Base-by-base conservation (phyloP, 1,140 invertebrate genomes). In the Hyphantria cunea region DNA sequence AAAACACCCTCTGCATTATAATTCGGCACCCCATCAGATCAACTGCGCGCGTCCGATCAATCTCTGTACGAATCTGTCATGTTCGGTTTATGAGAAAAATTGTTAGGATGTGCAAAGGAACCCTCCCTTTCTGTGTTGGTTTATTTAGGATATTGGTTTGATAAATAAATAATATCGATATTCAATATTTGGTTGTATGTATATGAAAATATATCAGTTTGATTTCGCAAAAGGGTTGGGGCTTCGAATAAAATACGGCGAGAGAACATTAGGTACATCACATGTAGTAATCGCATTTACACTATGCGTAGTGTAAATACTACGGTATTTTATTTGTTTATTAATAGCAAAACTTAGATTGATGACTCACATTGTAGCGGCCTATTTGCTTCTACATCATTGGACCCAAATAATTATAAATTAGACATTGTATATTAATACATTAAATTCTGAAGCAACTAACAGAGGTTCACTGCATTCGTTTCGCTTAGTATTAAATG, bases 81-180 rank as follows among this genome's bases (percentile, higher is more conserved):
- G 91, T 92, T 91, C 82, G 90, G 86, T 92, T 91, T 92, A 91
- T 89, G 86, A 92, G 91, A 92, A 92, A 92, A 91, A 92, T 91
- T 89, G 89, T 86, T 76, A 79, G 84, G 84, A 88, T 76, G 78
- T 79, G 72, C 71, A 70, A 71, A 74, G 71, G 74, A 75, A 65
- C 74, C 72, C 76, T 73, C 72, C 70, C 72, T 74, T 72, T 25
- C 54, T 44, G 25, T 79, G 62, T 64, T 72, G 68, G 72, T 73
- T 78, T 76, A 78, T 80, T 76, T 73, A 78, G 71, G 74, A 69
- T 76, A 76, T 73, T 68, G 71, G 68, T 69, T 71, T 73, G 65
- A 60, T 80, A 74, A 74, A 78, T 78, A 80, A 76, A 69, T 74
- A 68, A 76, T 70, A 49, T 39, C 48, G 56, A 49, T 56, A 64